These are phyloP conservation scores for Tupaia chinensis DNA, from an alignment of 2,113 vertebrate genomes.

Conservation along the genomic window DNA sequence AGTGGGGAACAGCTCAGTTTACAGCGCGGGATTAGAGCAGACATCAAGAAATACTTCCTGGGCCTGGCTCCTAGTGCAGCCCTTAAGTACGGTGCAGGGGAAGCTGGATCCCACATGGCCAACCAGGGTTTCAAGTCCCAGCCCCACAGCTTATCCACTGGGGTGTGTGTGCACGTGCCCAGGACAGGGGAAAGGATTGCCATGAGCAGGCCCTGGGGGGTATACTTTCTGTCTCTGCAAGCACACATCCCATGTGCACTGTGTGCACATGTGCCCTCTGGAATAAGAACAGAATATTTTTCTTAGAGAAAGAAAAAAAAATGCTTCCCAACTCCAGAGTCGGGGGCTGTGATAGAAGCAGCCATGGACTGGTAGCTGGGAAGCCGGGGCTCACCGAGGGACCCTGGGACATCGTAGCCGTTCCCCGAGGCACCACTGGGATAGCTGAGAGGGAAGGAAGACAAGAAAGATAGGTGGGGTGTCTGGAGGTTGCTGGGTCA, in stretches of 20 bases:
- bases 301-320: neutral
- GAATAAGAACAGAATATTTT: too few species aligned
- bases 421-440: neutral
- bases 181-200: too few species aligned
- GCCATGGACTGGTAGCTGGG: neutral
- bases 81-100: too few species aligned
- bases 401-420: neutral
- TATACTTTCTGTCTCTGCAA: too few species aligned
- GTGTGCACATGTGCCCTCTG: too few species aligned
- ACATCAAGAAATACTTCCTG: neutral
- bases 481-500: neutral
- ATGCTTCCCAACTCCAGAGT: neutral
- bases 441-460: neutral
- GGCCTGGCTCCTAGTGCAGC: too few species aligned
- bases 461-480: neutral
- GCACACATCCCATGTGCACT: too few species aligned
- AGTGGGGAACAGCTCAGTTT: neutral
- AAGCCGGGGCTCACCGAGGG: neutral
- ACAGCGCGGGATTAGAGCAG: neutral
- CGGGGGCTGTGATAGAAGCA: neutral
- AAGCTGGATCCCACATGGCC: too few species aligned
- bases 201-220: too few species aligned
- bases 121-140: too few species aligned
- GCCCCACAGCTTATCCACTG: too few species aligned
- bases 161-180: too few species aligned